Conservation (phyloP, 2,113 vertebrate species). For the Mesitornis unicolor region DNA sequence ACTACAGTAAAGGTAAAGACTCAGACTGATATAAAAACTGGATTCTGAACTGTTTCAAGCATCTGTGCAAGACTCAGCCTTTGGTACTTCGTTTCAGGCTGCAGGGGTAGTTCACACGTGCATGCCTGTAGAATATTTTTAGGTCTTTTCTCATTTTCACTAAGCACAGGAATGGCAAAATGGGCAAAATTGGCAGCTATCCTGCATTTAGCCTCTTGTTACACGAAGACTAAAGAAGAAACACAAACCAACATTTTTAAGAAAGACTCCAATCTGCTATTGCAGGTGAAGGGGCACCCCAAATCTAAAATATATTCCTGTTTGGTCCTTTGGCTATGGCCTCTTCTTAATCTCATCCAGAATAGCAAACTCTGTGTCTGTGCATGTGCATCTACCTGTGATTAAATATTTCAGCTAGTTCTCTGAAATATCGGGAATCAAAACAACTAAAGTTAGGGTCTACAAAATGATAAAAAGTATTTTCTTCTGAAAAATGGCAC, state of each 20-base stretch:
- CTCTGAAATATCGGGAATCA: neutral
- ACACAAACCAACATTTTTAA: neutral
- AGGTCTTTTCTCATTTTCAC: neutral
- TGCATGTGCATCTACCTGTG: neutral
- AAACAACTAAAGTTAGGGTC: neutral
- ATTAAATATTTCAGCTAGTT: neutral
- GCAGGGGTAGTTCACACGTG: neutral
- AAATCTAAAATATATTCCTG: neutral
- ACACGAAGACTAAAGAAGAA: neutral
- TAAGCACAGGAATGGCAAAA: neutral
- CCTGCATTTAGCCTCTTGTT: neutral
- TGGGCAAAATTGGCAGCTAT: neutral
- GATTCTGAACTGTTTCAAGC: neutral
- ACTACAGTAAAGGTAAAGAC: neutral
- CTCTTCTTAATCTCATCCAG: neutral
- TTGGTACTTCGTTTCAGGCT: neutral
- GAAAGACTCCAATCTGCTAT: neutral
- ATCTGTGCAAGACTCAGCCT: neutral
- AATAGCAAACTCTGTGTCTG: neutral
- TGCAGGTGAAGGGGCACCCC: neutral
- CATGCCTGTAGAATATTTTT: neutral
- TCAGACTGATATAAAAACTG: neutral
- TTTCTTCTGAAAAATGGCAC: neutral
- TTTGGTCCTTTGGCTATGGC: neutral
- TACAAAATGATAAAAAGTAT: neutral